phyloP scores from a whole-genome alignment of 2,113 vertebrate genomes.

The Indri indri region DNA sequence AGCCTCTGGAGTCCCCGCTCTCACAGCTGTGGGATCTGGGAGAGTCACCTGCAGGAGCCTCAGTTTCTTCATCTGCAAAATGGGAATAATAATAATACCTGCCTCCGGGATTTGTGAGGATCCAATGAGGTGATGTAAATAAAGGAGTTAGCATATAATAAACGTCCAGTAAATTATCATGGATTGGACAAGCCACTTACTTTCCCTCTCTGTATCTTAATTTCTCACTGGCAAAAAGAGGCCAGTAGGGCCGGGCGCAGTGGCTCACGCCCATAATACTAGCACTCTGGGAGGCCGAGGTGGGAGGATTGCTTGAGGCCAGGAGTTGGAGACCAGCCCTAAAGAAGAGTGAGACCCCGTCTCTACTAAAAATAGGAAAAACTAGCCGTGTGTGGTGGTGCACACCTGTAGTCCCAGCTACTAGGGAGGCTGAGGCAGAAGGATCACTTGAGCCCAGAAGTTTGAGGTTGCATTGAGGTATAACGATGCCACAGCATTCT shows the following conservation, averaged over 20 bases:
- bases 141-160: neutral
- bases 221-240: neutral
- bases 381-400: too few relatives aligned
- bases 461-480: too few relatives aligned
- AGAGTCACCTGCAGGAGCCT: neutral
- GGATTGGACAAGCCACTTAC: neutral
- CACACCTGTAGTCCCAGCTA: too few relatives aligned
- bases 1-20: neutral
- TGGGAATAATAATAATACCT: neutral
- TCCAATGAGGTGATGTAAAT: neutral
- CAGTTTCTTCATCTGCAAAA: constrained; percentile 3
- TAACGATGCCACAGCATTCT: too few relatives aligned
- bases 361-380: too few relatives aligned
- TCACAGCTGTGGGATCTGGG: neutral
- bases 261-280: too few relatives aligned
- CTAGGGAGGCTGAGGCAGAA: too few relatives aligned
- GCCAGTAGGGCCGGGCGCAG: neutral
- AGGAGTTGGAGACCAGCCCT: too few relatives aligned
- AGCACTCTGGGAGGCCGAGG: too few relatives aligned
- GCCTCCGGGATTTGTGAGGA: neutral
- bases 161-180: neutral
- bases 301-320: too few relatives aligned
- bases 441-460: too few relatives aligned
- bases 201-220: neutral
- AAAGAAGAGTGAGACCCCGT: too few relatives aligned